Conservation (phyloP, 2,888 invertebrate genomes). For the Lasioglossum oenotherae region DNA sequence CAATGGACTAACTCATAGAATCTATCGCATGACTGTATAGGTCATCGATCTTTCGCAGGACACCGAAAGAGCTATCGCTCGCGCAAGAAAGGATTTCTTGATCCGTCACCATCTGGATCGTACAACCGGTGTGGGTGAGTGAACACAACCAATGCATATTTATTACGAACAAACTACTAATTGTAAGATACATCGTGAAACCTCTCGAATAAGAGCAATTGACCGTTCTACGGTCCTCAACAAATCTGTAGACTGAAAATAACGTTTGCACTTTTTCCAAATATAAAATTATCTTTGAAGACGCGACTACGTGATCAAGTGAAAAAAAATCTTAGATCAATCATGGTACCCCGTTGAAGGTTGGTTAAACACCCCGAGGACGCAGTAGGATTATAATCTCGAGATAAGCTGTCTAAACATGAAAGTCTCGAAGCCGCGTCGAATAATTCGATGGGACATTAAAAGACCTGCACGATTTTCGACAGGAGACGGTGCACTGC, state of each 20-base stretch:
- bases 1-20: neutral
- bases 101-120: constrained; percentile 90
- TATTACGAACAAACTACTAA: neutral
- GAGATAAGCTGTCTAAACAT: neutral
- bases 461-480: neutral
- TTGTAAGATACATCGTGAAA: neutral
- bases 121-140: constrained; percentile 89
- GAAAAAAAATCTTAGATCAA: too few relatives aligned
- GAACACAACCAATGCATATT: neutral
- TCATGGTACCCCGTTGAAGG: too few relatives aligned
- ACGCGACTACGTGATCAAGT: too few relatives aligned
- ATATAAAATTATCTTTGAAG: neutral
- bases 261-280: neutral
- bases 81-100: constrained; percentile 87
- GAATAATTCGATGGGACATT: neutral
- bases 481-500: constrained; percentile 86
- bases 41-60: constrained; percentile 73
- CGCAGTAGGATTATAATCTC: too few relatives aligned
- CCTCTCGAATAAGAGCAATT: neutral
- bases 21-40: neutral
- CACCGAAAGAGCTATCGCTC: constrained; percentile 81
- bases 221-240: neutral
- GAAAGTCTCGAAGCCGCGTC: neutral
- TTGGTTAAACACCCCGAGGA: too few relatives aligned
- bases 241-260: neutral